These are phyloP conservation scores for Sylvilagus floridanus DNA, from an alignment of 2,797 vertebrate genomes.

Conservation along the genomic window DNA sequence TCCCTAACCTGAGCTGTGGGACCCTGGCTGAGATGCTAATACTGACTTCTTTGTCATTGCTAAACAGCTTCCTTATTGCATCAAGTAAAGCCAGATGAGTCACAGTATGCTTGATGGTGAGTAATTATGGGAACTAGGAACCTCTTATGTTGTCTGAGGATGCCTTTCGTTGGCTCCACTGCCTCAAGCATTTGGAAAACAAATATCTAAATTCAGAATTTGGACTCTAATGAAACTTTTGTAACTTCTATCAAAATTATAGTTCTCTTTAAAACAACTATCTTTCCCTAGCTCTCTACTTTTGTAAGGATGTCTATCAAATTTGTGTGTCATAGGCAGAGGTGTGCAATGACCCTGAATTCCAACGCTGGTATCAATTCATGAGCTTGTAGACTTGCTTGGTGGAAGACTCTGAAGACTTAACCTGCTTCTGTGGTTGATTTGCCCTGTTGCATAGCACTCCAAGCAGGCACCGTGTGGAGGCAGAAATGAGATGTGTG, in stretches of 20 bases:
- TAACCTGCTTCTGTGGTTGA: neutral
- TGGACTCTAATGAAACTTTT: conserved; percentile 14
- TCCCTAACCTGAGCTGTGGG: neutral
- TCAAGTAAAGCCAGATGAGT: neutral
- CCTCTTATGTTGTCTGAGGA: neutral
- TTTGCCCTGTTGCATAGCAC: neutral
- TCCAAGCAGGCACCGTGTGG: neutral
- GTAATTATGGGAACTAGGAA: neutral
- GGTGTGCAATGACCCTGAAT: neutral
- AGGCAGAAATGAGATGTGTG: conserved; percentile 3
- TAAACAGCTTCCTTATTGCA: neutral
- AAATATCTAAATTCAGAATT: conserved; percentile 45
- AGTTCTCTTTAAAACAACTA: neutral
- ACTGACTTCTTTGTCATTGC: neutral
- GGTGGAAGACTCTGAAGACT: neutral
- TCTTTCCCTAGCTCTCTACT: neutral
- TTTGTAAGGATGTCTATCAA: neutral
- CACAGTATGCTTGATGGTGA: neutral
- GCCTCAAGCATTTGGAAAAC: neutral
- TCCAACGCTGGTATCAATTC: neutral
- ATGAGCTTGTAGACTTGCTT: neutral
- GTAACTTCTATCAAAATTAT: neutral
- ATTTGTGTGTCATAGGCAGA: neutral
- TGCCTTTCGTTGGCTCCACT: neutral
- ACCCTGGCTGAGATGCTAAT: neutral